Conservation (phyloP, 2,113 vertebrate species). For the Motacilla alba region DNA sequence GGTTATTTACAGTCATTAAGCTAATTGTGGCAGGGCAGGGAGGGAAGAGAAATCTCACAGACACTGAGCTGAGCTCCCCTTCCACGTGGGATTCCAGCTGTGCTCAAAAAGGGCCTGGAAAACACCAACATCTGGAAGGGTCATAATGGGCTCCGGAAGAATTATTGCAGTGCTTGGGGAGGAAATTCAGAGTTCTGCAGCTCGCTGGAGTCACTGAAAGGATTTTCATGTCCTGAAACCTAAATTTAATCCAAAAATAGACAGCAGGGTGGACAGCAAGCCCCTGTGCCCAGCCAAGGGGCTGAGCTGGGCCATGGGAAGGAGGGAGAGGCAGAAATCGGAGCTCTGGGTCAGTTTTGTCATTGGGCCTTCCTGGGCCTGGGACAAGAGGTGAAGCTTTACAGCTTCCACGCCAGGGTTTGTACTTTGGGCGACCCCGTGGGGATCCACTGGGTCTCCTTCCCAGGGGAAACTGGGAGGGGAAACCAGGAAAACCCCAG, state of each 20-base stretch:
- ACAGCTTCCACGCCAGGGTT: neutral
- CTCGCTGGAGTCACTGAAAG: slow-evolving; percentile 15
- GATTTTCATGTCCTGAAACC: neutral
- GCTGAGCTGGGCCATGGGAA: neutral
- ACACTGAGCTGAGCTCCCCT: slow-evolving; percentile 61
- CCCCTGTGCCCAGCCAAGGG: neutral
- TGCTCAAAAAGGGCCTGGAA: slow-evolving; percentile 39
- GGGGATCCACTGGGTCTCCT: neutral
- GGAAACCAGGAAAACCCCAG: neutral
- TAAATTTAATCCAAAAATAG: neutral
- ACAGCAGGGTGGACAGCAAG: neutral
- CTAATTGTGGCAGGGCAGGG: slow-evolving; percentile 59
- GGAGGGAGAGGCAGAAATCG: neutral
- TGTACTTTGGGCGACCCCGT: neutral
- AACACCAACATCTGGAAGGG: slow-evolving; percentile 54
- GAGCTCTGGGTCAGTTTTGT: neutral
- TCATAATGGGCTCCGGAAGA: neutral
- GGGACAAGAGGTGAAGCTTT: neutral
- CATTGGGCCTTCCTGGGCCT: neutral
- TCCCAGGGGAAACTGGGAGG: neutral
- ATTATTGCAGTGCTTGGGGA: slow-evolving; percentile 18
- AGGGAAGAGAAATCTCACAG: slow-evolving; percentile 65
- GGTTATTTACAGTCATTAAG: slow-evolving; percentile 64
- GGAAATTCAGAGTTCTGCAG: slow-evolving; percentile 27
- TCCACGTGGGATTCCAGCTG: slow-evolving; percentile 36